Evolutionary conservation across 2,888 invertebrate genomes (phyloP).

Genomic region (Lasioglossum vierecki): DNA sequence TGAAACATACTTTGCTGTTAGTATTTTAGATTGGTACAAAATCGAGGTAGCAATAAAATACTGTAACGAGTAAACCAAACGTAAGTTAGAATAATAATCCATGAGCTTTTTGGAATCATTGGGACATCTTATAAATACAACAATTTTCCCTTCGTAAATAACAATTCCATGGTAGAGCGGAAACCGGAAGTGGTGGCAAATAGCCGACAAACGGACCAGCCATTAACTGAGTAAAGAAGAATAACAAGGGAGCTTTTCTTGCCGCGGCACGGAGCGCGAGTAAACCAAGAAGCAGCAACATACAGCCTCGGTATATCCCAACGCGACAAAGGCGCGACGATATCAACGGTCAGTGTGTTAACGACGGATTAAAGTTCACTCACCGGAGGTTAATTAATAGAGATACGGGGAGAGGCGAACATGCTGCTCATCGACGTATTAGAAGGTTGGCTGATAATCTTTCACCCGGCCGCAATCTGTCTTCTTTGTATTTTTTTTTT

Average conservation of each 20-base stretch:
- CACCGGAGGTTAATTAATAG: conserved; percentile 55
- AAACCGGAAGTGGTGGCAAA: not conserved
- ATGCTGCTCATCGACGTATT: conserved; percentile 34
- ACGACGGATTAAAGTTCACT: conserved; percentile 9
- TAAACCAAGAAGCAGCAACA: not conserved
- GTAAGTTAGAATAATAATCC: not conserved
- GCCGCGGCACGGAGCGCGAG: not conserved
- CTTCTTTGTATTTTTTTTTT: not conserved
- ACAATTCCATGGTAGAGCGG: not conserved
- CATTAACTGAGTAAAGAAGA: not conserved
- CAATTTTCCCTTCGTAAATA: not conserved
- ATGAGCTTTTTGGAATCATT: rapidly evolving
- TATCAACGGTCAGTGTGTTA: conserved; percentile 14
- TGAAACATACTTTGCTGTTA: not conserved
- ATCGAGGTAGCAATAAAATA: not conserved
- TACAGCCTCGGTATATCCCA: not conserved
- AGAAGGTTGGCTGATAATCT: conserved; percentile 49
- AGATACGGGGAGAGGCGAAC: conserved; percentile 21
- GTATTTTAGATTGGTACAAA: not conserved
- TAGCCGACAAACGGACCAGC: not conserved
- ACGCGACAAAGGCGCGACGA: not conserved
- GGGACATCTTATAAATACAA: not conserved
- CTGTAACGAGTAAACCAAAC: not conserved
- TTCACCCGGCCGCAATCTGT: conserved; percentile 42
- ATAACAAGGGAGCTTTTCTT: not conserved